These are phyloP conservation scores for Synanthedon myopaeformis DNA, from an alignment of 2,888 invertebrate species.

Conservation along the genomic window DNA sequence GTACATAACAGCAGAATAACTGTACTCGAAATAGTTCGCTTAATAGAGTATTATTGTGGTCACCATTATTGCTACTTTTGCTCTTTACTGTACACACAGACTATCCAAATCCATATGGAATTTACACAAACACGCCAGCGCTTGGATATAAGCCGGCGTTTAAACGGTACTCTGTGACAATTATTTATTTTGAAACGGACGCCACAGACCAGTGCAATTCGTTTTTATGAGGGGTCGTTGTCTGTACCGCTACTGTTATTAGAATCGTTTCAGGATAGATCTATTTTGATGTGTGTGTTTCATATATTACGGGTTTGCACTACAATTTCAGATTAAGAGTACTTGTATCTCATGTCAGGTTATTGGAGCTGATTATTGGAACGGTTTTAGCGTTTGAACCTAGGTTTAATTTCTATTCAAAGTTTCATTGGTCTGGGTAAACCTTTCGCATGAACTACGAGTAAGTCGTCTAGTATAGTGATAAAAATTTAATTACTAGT, in stretches of 20 bases:
- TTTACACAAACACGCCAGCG: conserved; percentile 6
- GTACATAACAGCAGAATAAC: conserved; percentile 31
- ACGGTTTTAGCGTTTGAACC: neutral
- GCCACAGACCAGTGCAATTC: conserved; percentile 39
- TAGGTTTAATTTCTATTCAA: too few species aligned
- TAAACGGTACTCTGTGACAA: conserved; percentile 12
- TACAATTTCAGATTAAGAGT: neutral
- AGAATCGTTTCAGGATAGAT: conserved; percentile 35
- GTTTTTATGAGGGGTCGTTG: conserved; percentile 48
- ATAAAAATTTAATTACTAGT: too few species aligned
- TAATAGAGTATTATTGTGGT: conserved; percentile 44
- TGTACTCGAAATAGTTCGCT: conserved; percentile 35
- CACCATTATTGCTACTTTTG: conserved; percentile 21
- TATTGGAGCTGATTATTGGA: conserved; percentile 1
- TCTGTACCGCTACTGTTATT: conserved; percentile 43
- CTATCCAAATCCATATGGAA: conserved; percentile 1
- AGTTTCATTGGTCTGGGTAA: too few species aligned
- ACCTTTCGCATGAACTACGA: too few species aligned
- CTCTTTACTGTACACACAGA: conserved; percentile 15
- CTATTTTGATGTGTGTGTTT: conserved; percentile 27
- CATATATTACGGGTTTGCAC: conserved; percentile 14
- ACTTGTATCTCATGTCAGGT: too few species aligned
- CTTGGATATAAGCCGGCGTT: neutral
- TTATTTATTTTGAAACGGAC: conserved; percentile 33
- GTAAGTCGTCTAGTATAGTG: too few species aligned